A percentile compares a stretch with the other conserved stretches of the same genome.
These are phyloP conservation scores for Trachelipus rathkii DNA, from an alignment of 1,140 invertebrate species.

Conservation along the genomic window DNA sequence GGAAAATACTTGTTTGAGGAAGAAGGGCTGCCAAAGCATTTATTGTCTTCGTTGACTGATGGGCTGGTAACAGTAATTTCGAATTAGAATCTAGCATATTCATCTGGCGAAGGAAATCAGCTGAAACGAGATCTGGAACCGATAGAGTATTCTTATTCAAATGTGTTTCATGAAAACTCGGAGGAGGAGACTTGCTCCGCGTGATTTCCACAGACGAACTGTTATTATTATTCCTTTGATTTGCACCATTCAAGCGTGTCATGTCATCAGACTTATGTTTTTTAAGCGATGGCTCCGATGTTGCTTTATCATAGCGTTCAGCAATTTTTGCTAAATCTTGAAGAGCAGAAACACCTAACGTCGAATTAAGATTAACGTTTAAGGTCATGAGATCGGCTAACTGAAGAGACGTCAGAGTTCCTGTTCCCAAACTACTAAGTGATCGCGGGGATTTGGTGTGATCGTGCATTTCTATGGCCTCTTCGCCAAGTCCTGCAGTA, in stretches of 20 bases:
- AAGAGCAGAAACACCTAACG: slow-evolving; percentile 37
- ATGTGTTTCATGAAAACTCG: slow-evolving; percentile 33
- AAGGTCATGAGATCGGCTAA: slow-evolving; percentile 35
- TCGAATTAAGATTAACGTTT: slow-evolving; percentile 29
- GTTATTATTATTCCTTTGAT: slow-evolving; percentile 30
- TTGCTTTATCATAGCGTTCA: slow-evolving; percentile 26
- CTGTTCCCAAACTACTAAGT: slow-evolving; percentile 12
- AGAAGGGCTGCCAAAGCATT: slow-evolving; percentile 42
- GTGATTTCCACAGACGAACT: background rate
- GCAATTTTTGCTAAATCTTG: slow-evolving; percentile 37
- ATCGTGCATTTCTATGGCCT: slow-evolving; percentile 45
- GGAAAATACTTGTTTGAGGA: slow-evolving; percentile 44
- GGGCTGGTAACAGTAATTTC: slow-evolving; percentile 43
- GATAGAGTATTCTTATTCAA: slow-evolving; percentile 27
- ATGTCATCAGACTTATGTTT: slow-evolving; percentile 39
- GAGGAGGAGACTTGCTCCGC: background rate
- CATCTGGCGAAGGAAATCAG: slow-evolving; percentile 42
- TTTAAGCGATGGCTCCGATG: slow-evolving; percentile 37
- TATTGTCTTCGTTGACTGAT: slow-evolving; percentile 45
- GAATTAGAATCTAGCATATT: slow-evolving; percentile 38
- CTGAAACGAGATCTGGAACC: slow-evolving; percentile 41
- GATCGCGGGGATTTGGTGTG: slow-evolving; percentile 42
- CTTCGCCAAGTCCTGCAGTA: slow-evolving; percentile 41
- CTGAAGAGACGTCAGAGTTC: slow-evolving; percentile 30
- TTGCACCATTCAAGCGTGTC: slow-evolving; percentile 38